phyloP scores from a whole-genome alignment of 2,113 vertebrate genomes.

The Anarhynchus alexandrinus region DNA sequence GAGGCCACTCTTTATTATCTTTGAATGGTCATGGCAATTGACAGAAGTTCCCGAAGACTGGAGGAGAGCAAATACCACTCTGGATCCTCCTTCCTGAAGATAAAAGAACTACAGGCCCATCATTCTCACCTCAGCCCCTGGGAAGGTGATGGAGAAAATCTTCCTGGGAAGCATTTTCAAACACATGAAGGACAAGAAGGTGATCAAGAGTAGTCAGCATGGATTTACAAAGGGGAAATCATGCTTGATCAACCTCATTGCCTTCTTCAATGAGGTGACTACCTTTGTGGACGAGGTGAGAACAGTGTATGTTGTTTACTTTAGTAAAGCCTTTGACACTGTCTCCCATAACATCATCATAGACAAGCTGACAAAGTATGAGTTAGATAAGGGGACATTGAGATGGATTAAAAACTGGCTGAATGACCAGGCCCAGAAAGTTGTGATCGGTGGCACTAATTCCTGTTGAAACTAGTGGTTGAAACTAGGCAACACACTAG shows the following conservation, averaged over 20 bases:
- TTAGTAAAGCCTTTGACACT: background rate
- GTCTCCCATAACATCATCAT: background rate
- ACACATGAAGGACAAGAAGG: background rate
- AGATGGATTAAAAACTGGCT: background rate
- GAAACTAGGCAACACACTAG: background rate
- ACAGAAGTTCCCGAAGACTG: background rate
- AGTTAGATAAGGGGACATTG: background rate
- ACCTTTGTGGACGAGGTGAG: background rate
- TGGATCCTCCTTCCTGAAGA: too few species aligned
- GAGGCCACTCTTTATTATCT: background rate
- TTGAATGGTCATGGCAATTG: background rate
- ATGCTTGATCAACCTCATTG: background rate
- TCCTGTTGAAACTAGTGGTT: background rate
- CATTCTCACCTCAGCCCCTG: background rate
- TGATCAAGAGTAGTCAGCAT: background rate
- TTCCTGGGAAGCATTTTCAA: background rate
- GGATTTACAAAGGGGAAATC: background rate
- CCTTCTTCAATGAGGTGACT: background rate
- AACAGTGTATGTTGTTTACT: background rate
- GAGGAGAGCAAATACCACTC: background rate
- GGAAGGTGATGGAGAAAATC: background rate
- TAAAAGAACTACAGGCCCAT: background rate
- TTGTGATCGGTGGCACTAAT: background rate
- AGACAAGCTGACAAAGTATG: background rate
- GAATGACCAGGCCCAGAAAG: background rate